Conservation (phyloP, 2,113 vertebrate species). For the Sinocyclocheilus grahami region DNA sequence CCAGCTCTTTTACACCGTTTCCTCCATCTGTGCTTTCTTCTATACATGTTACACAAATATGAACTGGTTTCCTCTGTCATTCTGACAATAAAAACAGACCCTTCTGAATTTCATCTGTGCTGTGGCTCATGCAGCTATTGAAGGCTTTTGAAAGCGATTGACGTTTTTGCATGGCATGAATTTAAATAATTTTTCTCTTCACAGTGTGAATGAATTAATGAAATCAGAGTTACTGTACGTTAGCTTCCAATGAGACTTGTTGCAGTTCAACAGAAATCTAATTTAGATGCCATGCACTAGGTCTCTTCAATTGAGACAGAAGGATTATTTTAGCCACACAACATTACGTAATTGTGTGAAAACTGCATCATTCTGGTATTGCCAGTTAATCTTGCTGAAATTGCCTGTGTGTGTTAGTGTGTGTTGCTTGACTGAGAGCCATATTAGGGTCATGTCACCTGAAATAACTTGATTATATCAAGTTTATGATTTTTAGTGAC, state of each 20-base stretch:
- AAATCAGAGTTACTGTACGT: constrained; percentile 35
- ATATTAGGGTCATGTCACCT: constrained; percentile 14
- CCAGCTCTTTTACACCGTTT: background rate
- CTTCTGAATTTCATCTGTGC: constrained; percentile 21
- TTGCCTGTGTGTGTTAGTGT: constrained; percentile 46
- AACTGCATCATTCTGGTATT: constrained; percentile 18
- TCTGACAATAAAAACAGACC: constrained; percentile 44
- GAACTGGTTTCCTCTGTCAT: background rate
- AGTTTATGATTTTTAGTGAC: background rate
- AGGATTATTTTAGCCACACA: constrained; percentile 38
- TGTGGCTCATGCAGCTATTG: background rate
- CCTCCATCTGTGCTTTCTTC: background rate
- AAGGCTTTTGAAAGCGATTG: constrained; percentile 46
- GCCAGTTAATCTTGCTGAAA: constrained; percentile 30
- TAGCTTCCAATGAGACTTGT: constrained; percentile 11
- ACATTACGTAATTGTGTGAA: constrained; percentile 37
- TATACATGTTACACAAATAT: background rate
- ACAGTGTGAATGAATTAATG: constrained; percentile 38
- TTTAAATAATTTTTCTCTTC: constrained; percentile 40
- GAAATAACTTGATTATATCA: constrained; percentile 21
- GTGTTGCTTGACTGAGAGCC: constrained; percentile 29
- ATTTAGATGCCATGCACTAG: constrained; percentile 38
- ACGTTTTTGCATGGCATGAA: constrained; percentile 36
- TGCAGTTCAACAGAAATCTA: constrained; percentile 38
- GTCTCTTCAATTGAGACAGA: constrained; percentile 41